Conservation (phyloP, 2,113 vertebrate species). For the Pachycephala philippinensis region DNA sequence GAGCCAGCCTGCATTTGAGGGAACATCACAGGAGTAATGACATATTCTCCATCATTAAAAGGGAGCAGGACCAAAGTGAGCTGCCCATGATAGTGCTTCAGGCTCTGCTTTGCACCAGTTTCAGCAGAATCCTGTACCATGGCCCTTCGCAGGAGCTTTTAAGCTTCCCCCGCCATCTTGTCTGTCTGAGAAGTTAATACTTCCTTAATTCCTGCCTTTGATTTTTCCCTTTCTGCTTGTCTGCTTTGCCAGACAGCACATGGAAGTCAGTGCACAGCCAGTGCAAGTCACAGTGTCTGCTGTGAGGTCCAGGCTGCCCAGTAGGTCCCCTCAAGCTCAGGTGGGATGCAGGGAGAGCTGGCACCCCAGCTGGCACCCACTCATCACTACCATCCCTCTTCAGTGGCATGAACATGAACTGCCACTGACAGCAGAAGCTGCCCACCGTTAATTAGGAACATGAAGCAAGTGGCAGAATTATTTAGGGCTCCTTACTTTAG, state of each 20-base stretch:
- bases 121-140: not conserved
- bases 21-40: not conserved
- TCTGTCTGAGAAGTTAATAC: not conserved
- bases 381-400: not conserved
- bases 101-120: not conserved
- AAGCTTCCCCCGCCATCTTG: not conserved
- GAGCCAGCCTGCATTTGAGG: not conserved
- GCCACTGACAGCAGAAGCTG: not conserved
- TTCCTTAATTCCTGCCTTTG: not conserved
- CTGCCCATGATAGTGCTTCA: not conserved
- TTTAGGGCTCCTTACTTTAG: not conserved
- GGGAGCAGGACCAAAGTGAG: not conserved
- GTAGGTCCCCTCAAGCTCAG: fast-evolving
- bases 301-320: not conserved
- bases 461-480: not conserved
- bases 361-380: not conserved
- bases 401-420: too few relatives aligned
- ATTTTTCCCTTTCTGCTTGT: not conserved
- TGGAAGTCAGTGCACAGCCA: not conserved
- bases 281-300: not conserved
- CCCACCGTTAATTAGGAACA: not conserved
- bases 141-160: not conserved
- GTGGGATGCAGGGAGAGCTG: not conserved
- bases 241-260: not conserved
- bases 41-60: not conserved